These are phyloP conservation scores for Neoascia interrupta DNA, from an alignment of 2,888 invertebrate genomes.

Conservation along the genomic window DNA sequence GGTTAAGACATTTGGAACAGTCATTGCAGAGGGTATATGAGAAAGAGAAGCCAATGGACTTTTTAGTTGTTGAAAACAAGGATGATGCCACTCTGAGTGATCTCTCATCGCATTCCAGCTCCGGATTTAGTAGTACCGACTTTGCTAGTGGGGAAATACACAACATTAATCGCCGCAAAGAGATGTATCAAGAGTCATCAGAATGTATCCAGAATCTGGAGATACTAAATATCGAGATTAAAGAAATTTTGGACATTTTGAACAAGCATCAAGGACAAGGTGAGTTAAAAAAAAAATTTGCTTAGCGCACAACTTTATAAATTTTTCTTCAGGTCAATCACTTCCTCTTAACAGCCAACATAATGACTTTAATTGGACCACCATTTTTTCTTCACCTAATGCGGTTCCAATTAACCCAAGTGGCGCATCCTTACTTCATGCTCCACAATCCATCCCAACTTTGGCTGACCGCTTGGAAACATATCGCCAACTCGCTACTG, in stretches of 20 bases:
- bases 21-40: slow-evolving; percentile 83
- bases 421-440: slow-evolving; percentile 72
- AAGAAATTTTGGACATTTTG: slow-evolving; percentile 85
- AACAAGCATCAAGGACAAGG: slow-evolving; percentile 81
- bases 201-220: slow-evolving; percentile 86
- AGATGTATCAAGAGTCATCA: slow-evolving; percentile 83
- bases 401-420: slow-evolving; percentile 34
- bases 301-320: background rate
- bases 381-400: slow-evolving; percentile 72
- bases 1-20: slow-evolving; percentile 89
- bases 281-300: slow-evolving; percentile 28
- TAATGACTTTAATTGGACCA: slow-evolving; percentile 76
- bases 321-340: slow-evolving; percentile 26
- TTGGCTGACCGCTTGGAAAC: slow-evolving; percentile 82
- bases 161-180: slow-evolving; percentile 76
- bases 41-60: slow-evolving; percentile 77
- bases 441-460: slow-evolving; percentile 78
- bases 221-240: slow-evolving; percentile 85
- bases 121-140: slow-evolving; percentile 85
- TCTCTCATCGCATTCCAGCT: slow-evolving; percentile 82
- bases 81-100: slow-evolving; percentile 85
- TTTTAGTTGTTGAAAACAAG: slow-evolving; percentile 76
- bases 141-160: slow-evolving; percentile 81
- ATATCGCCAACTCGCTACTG: slow-evolving; percentile 81
- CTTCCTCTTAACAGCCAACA: slow-evolving; percentile 70